Evolutionary conservation across 2,888 invertebrate species (phyloP), one percentile per base, ranked within the genome.

Genomic region (Hartigia nigra): DNA sequence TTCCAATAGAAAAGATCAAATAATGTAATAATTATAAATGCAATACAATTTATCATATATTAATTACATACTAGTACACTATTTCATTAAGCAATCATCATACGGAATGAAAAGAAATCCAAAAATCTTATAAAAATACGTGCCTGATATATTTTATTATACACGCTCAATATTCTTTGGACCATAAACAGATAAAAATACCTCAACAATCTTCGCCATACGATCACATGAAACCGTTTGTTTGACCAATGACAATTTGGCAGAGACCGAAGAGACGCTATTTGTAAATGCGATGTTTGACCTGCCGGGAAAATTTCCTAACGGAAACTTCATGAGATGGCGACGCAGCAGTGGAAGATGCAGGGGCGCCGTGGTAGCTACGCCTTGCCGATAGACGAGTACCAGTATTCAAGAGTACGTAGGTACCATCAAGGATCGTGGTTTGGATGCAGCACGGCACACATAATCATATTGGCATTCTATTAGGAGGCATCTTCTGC

Each of bases 401-500:
- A 35, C 31, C 9, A 84, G 82, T 81, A 76, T 74, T 78, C 37
- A 75, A 79, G 82, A 72, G 74, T 70, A 55, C 55, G 14, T 55
- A 55, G 23, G 55, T 23, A 74, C 69, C 77, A 80, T 76, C 81
- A 78, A 81, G 85, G 83, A 84, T 85, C 84, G 88, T 85, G 85
- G 86, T 88, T 88, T 86, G 85, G 86, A 88, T 88, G 87, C 87
- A 87, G 85, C 84, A 80, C 85, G 84, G 87, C 85, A 87, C 86
- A 86, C 86, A 88, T 88, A 89, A 89, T 89, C 88, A 88, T 88
- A 89, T 89, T 89, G 88, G 88, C 89, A 89, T 89, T 87, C 88
- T 89, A 88, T 89, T 89, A 88, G 87, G 84, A 83, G 84, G 81
- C 85, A 85, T 87, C 84, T 86, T 85, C 85, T 82, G 84, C 81